Evolutionary conservation across 2,888 invertebrate genomes (phyloP), one percentile per base, ranked within the genome.

Genomic region (Amblyjoppa fuscipennis): DNA sequence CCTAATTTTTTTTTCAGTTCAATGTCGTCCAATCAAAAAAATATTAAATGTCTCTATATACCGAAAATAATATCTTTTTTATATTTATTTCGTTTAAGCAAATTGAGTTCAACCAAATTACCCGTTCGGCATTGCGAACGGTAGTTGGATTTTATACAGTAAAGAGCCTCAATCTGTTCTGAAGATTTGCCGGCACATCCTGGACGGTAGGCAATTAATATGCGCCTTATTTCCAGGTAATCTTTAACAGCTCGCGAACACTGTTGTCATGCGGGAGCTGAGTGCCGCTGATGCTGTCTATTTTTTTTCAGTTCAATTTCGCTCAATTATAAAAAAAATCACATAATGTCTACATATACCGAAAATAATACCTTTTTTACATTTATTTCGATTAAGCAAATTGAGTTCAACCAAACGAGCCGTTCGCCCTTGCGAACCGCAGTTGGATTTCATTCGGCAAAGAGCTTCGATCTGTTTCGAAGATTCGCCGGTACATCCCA

Each of bases 161-260:
- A 28, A 51, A 75, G n/a, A 49, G n/a, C 9, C 31, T 6, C 28
- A 13, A 13, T 34, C 20, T 28, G 20, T 3, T 2, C 20, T 9
- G 7, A 5, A 53, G 53, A 53, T 6, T n/a, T 7, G 59, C 45
- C 25, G 28, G 7, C 9, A 45, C 61, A 74, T 69, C 56, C 34
- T 53, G 51, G n/a, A 25, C 9, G 13, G 31, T 31, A 51, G 34
- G 34, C 49, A 59, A 70, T 69, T 28, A 28, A 61, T 61, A 49
- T 64, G 61, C 59, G 20, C 16, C 49, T 66, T 25, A 59, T 69
- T 77, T 73, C 71, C 66, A 20, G 49, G 64, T 64, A 78, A 70
- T 78, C 69, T 59, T 59, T 13, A 75, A 70, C n/a, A 68, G 31
- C 51, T 28, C 68, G 28, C 20, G 69, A 70, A 34, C 61, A 64